A percentile compares a stretch with the other conserved stretches of the same genome.
Evolutionary conservation across 2,113 vertebrate genomes (phyloP).

Genomic region (Candoia aspera): DNA sequence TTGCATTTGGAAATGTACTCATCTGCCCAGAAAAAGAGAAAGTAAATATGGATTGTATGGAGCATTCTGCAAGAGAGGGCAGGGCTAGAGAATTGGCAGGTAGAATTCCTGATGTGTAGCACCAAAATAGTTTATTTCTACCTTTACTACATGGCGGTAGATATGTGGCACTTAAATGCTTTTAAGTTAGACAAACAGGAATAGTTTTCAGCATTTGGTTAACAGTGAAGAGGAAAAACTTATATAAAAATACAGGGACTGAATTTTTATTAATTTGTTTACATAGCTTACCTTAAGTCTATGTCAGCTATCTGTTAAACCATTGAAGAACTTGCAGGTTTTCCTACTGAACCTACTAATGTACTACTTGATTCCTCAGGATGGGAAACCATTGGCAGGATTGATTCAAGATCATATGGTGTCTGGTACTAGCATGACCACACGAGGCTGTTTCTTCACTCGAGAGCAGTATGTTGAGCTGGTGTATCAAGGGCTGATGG

Average conservation of each 20-base stretch:
- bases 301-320: too few species aligned
- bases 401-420: constrained; percentile 99
- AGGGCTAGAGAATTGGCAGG: too few species aligned
- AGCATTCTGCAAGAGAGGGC: too few species aligned
- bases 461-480: constrained; percentile 91
- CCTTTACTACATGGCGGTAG: background rate
- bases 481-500: constrained; percentile 91
- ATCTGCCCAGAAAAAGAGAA: too few species aligned
- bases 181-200: too few species aligned
- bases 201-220: background rate
- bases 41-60: too few species aligned
- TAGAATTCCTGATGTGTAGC: background rate
- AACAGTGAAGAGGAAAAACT: background rate
- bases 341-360: background rate
- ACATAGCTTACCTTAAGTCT: too few species aligned
- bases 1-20: too few species aligned
- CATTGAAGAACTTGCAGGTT: background rate
- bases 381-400: constrained; percentile 93
- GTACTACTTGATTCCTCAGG: constrained; percentile 68
- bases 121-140: background rate
- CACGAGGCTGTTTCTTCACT: constrained; percentile 89
- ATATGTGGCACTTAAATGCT: too few species aligned
- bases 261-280: too few species aligned
- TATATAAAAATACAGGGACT: too few species aligned
- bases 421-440: constrained; percentile 93